These are phyloP conservation scores for Noturus placidus DNA, from an alignment of 2,113 vertebrate genomes.

Conservation along the genomic window DNA sequence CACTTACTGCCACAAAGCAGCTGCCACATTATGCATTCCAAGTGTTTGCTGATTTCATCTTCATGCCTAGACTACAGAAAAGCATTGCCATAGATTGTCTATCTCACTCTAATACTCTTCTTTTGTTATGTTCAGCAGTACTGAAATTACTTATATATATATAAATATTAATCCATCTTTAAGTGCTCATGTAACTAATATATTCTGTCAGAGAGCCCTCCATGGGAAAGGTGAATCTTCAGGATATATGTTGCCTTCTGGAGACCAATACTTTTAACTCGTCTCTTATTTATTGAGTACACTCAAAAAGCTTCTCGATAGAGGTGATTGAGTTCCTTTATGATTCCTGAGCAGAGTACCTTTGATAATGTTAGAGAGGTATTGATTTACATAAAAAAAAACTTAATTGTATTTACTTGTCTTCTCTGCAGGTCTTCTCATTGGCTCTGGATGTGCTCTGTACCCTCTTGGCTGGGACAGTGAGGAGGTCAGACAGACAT, in stretches of 20 bases:
- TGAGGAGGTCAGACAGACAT: constrained; percentile 93
- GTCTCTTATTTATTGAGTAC: background rate
- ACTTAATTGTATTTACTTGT: constrained; percentile 16
- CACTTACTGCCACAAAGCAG: constrained; percentile 13
- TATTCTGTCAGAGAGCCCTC: background rate
- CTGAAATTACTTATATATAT: background rate
- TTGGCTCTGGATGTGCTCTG: constrained; percentile 93
- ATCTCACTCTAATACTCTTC: background rate
- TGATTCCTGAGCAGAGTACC: background rate
- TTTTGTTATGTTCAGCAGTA: background rate
- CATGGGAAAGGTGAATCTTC: background rate
- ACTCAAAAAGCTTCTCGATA: background rate
- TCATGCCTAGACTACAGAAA: background rate
- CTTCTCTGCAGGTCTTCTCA: constrained; percentile 81
- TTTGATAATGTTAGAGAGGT: background rate
- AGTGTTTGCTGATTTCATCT: background rate
- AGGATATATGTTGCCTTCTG: background rate
- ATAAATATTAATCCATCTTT: background rate
- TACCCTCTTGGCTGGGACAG: constrained; percentile 98
- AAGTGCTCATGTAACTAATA: background rate
- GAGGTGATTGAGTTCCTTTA: background rate
- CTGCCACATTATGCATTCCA: background rate
- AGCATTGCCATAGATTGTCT: background rate
- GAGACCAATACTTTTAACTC: background rate
- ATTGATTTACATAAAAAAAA: background rate